Conservation (phyloP, 2,888 invertebrate genomes). For the Himalopsyche anomala region DNA sequence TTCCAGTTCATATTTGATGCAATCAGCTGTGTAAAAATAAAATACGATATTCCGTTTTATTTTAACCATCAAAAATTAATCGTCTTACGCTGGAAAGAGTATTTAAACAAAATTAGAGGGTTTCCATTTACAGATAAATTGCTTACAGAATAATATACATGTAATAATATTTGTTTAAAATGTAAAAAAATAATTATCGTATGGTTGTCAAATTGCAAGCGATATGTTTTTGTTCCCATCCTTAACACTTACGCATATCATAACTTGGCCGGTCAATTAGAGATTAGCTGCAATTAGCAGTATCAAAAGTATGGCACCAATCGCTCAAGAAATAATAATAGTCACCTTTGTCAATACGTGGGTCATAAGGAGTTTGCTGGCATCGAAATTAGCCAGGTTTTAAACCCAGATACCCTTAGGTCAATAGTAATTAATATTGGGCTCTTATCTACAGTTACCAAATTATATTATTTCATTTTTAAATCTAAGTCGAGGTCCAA, state of each 20-base stretch:
- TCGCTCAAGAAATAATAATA: conserved; percentile 22
- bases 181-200: too few relatives aligned
- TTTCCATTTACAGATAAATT: too few relatives aligned
- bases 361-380: neutral
- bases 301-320: neutral
- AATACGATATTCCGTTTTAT: too few relatives aligned
- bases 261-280: neutral
- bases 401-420: neutral
- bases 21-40: too few relatives aligned
- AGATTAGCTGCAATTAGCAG: conserved; percentile 15
- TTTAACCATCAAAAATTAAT: too few relatives aligned
- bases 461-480: neutral
- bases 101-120: too few relatives aligned
- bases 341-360: neutral
- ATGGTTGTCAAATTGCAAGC: too few relatives aligned
- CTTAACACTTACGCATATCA: neutral
- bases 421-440: neutral
- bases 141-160: too few relatives aligned
- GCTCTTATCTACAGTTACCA: neutral
- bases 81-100: too few relatives aligned
- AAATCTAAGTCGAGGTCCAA: too few relatives aligned
- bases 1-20: too few relatives aligned
- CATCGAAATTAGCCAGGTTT: conserved; percentile 3
- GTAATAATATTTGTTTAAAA: too few relatives aligned
- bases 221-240: neutral